These are phyloP conservation scores for Eurystomus glaucurus DNA, from an alignment of 2,797 vertebrate genomes.

Conservation along the genomic window DNA sequence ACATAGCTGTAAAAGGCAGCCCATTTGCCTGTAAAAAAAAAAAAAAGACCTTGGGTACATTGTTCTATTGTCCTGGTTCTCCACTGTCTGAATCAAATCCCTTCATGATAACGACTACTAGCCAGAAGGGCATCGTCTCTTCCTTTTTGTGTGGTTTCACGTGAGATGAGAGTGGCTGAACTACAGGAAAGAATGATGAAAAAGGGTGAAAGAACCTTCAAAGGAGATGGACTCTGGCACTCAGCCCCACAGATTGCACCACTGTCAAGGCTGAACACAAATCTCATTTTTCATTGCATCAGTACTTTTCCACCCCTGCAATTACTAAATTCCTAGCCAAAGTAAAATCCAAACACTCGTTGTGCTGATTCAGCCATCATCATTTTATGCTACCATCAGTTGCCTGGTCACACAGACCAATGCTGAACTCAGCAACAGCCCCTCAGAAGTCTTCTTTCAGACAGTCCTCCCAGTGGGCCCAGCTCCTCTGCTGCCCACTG, in stretches of 20 bases:
- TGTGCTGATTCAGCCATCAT: too few species aligned
- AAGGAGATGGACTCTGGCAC: background rate
- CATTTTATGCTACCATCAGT: too few species aligned
- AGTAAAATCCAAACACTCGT: background rate
- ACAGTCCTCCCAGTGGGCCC: too few species aligned
- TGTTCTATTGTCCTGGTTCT: background rate
- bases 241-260: background rate
- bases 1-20: background rate
- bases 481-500: too few species aligned
- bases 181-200: background rate
- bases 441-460: too few species aligned
- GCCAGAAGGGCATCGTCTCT: accelerated
- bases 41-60: background rate
- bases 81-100: background rate
- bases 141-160: background rate
- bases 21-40: background rate
- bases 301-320: background rate
- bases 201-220: background rate
- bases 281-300: background rate
- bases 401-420: too few species aligned
- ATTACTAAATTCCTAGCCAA: background rate
- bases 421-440: too few species aligned
- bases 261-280: background rate
- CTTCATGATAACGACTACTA: background rate
- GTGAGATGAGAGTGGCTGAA: background rate